Evolutionary conservation across 2,113 vertebrate species (phyloP), one percentile per base, ranked within the genome.

Genomic region (Prionailurus bengalensis): DNA sequence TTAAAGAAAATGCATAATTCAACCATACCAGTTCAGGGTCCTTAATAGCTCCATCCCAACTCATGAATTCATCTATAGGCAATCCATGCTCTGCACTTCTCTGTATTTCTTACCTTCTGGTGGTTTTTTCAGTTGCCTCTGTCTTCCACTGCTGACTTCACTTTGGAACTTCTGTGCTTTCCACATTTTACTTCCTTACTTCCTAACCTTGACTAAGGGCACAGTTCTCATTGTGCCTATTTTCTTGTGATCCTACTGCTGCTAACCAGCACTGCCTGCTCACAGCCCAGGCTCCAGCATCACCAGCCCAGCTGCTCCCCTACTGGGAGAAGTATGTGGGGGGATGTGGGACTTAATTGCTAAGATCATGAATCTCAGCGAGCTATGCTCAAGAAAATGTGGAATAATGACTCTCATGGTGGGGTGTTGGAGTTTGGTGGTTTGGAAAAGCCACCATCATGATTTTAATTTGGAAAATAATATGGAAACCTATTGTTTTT

Each of bases 381-480:
- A 55, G 3, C 16, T 65, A 10, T 29, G 12, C 8, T 89, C n/a
- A 53, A 76, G 73, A 33, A n/a, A 73, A 71, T 25, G 36, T 80
- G 27, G 4, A 84, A 17, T 33, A 68, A 25, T 71, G 13, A 58
- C 27, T 73, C 16, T 94, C 19, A 17, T 31, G 2, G 2, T 33
- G 25, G 21, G 29, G 15, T 82, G 16, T 39, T 65, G 58, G 17
- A 42, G 8, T 65, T 8, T 23, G 10, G 16, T 66, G 81, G 36
- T 21, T 87, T 90, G 29, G 92, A 73, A 78, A 85, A n/a, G 27
- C 10, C 16, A 81, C 17, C 90, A 95, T 3, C 63, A 36, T 39
- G 36, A 83, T 91, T 89, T 90, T 87, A 81, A 90, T 31, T 89
- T 85, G 39, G 31, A 92, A 92, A 96, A 29, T 58, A 79, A 63